A percentile compares a stretch with the other conserved stretches of the same genome.
Evolutionary conservation across 2,797 vertebrate species (phyloP).

Genomic region (Ara ararauna): DNA sequence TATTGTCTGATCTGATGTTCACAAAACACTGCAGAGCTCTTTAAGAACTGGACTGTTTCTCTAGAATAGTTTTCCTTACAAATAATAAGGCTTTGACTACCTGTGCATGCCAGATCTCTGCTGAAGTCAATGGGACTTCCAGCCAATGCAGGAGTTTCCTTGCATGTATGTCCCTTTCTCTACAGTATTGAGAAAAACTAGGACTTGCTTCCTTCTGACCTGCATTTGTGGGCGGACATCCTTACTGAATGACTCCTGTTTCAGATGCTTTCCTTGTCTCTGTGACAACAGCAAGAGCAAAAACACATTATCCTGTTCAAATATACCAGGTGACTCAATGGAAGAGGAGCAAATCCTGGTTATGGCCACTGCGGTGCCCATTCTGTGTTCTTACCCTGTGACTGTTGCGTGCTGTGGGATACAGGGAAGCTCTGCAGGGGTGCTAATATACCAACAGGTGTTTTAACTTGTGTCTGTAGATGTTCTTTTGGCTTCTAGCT

Average conservation of each 20-base stretch:
- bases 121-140: background rate
- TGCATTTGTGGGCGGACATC: background rate
- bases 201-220: background rate
- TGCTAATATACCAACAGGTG: background rate
- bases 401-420: background rate
- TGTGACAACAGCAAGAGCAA: background rate
- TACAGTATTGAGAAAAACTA: fast-evolving
- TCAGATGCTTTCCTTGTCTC: background rate
- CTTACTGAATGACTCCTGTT: background rate
- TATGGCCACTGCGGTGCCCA: background rate
- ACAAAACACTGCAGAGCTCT: background rate
- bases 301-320: background rate
- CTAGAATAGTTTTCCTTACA: background rate
- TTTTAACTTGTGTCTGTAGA: background rate
- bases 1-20: background rate
- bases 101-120: background rate
- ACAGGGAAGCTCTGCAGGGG: background rate
- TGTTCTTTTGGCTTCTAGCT: conserved; percentile 2
- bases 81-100: background rate
- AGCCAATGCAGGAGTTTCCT: background rate
- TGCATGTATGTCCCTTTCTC: fast-evolving
- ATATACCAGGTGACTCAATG: background rate
- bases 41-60: background rate
- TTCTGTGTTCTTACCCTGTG: background rate
- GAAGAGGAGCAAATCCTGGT: background rate